These are phyloP conservation scores for Aphaenogaster rudis DNA, from an alignment of 1,140 invertebrate genomes.

Conservation along the genomic window DNA sequence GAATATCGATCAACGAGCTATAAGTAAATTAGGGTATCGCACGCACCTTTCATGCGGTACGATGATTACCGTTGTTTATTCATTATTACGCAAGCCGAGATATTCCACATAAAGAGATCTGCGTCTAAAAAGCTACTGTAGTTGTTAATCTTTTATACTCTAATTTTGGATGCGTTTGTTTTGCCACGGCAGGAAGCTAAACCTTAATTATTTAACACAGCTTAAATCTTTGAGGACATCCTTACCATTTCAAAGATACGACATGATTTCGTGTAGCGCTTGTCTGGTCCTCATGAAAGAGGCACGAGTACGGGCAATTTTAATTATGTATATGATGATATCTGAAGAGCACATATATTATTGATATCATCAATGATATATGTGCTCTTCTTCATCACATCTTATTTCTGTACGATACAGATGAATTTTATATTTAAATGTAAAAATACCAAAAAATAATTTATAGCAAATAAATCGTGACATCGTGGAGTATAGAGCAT, in stretches of 20 bases:
- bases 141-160: slow-evolving; percentile 20
- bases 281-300: not conserved
- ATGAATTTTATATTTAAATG: slow-evolving; percentile 7
- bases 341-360: too few species aligned
- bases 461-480: not conserved
- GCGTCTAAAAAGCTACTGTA: not conserved
- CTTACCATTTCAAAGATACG: slow-evolving; percentile 28
- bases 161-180: not conserved
- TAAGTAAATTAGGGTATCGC: not conserved
- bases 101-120: not conserved
- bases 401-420: not conserved
- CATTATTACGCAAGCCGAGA: not conserved
- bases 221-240: slow-evolving; percentile 15
- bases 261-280: slow-evolving; percentile 1
- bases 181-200: not conserved
- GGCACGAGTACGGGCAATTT: not conserved
- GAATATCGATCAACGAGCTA: slow-evolving; percentile 5
- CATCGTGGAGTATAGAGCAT: too few species aligned
- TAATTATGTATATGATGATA: slow-evolving; percentile 10
- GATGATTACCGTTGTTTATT: slow-evolving; percentile 1
- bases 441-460: not conserved
- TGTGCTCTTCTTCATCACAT: not conserved
- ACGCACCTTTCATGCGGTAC: not conserved
- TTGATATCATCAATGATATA: not conserved
- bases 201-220: slow-evolving; percentile 18